phyloP scores from a whole-genome alignment of 1,140 invertebrate species.

The Drosophila triauraria region DNA sequence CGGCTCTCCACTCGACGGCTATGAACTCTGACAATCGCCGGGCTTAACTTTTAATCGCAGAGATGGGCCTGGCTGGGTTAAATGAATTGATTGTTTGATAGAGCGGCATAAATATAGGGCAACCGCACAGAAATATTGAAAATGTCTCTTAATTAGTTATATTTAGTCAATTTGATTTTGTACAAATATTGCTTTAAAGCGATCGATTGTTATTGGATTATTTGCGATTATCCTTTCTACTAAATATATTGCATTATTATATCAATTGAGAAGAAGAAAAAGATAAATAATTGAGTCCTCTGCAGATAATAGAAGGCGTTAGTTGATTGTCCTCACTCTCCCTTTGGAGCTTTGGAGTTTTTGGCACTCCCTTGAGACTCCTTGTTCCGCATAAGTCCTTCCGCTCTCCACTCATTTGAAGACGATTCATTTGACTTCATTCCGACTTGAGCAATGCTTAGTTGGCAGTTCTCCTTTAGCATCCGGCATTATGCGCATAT shows the following conservation, averaged over 20 bases:
- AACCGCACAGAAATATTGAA: neutral
- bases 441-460: slow-evolving; percentile 12
- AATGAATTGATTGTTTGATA: slow-evolving; percentile 5
- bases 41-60: slow-evolving; percentile 29
- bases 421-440: slow-evolving; percentile 32
- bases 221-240: too few relatives aligned
- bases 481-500: slow-evolving; percentile 69
- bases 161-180: neutral
- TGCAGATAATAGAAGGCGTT: neutral
- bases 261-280: too few relatives aligned
- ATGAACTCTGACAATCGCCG: slow-evolving; percentile 30
- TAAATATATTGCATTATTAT: too few relatives aligned
- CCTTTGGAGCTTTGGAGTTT: slow-evolving; percentile 1
- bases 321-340: neutral
- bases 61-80: neutral
- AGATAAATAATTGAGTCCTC: too few relatives aligned
- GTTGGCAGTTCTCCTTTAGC: slow-evolving; percentile 21
- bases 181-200: too few relatives aligned
- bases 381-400: slow-evolving; percentile 15
- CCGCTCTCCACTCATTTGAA: slow-evolving; percentile 5
- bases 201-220: too few relatives aligned
- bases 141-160: neutral
- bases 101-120: neutral
- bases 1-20: slow-evolving; percentile 18
- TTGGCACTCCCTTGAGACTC: slow-evolving; percentile 5